Base-by-base conservation (phyloP, 1,140 invertebrate species). In the Philaenus spumarius region DNA sequence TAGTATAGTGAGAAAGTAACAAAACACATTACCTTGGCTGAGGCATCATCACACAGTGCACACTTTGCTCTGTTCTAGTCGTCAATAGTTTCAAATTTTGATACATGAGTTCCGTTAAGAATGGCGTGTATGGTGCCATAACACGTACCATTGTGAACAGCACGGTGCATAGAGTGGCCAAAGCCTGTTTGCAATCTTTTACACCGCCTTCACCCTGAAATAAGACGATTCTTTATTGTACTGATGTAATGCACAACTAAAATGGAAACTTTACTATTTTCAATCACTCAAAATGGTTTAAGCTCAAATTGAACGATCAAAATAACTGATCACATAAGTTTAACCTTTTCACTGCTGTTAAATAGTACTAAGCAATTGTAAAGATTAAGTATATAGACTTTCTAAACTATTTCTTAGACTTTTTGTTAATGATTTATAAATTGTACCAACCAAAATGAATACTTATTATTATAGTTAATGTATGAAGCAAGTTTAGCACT, bases 61-160 rank as follows among this genome's bases (percentile, higher is more conserved):
- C 83, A 67, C 90, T 93, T 22, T 82, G 82, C 39, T 77, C 71
- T 26, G 69, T 68, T 37, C 80, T 77, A 4, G 68, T 57, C 12
- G 66, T 67, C 17, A 68, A 54, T 60, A 52, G 63, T 64, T 81
- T 80, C 57, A 98, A 71, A 51, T 89, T 89, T 71, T 96, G 91
- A 73, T 93, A 99, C 83, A 99, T 96, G 23, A 87, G 83, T 74
- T 99, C 97, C 15, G 94, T 90, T 15, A 99, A 77, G 73, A 97
- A 99, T 1, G 97, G 97, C 3, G 94, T 97, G 73, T 99, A 98
- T 0, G 97, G 94, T 5, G 97, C 90, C 86, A 98, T 97, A 39
- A 97, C 83, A 65, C 88, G 80, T 0, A 88, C 83, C 84, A 99
- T 94, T 47, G 87, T 85, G 64, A 89, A 88, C 11, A 99, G 72